A percentile compares a stretch with the other conserved stretches of the same genome.
Conservation (phyloP, 23 tunicate species). For the Halocynthia aurantium region DNA sequence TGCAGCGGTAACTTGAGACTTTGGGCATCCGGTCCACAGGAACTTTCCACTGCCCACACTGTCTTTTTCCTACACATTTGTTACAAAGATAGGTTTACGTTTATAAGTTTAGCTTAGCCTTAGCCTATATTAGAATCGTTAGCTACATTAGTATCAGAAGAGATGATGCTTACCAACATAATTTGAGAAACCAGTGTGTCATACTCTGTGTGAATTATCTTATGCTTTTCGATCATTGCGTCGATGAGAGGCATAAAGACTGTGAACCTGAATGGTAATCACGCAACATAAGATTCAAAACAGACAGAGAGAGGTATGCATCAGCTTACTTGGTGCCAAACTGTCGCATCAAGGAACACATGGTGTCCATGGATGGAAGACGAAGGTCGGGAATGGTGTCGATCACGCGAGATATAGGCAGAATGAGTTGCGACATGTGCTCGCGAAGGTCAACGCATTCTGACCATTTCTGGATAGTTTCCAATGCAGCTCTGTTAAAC, state of each 20-base stretch:
- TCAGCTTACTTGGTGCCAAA: slow-evolving; percentile 67
- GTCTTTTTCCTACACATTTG: slow-evolving; percentile 7
- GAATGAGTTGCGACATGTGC: slow-evolving; percentile 76
- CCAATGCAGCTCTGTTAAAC: slow-evolving; percentile 46
- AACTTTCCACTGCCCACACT: slow-evolving; percentile 44
- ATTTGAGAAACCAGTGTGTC: slow-evolving; percentile 55
- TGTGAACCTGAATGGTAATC: slow-evolving; percentile 32
- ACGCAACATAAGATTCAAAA: background rate
- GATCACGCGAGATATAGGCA: slow-evolving; percentile 47
- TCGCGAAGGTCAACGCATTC: slow-evolving; percentile 84
- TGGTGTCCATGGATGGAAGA: slow-evolving; percentile 34
- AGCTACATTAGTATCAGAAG: background rate
- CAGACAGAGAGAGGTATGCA: background rate
- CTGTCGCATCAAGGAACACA: slow-evolving; percentile 48
- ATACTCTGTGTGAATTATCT: slow-evolving; percentile 39
- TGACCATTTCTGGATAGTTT: slow-evolving; percentile 36
- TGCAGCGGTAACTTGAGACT: background rate
- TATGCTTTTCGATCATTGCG: slow-evolving; percentile 51
- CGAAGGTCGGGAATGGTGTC: slow-evolving; percentile 52
- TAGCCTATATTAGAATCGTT: background rate
- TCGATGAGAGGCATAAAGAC: slow-evolving; percentile 52
- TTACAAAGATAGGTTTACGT: background rate
- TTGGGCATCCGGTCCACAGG: slow-evolving; percentile 38
- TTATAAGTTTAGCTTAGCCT: background rate
- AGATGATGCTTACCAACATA: slow-evolving; percentile 37